phyloP scores from a whole-genome alignment of 2,888 invertebrate species.

The Xanthia togata region DNA sequence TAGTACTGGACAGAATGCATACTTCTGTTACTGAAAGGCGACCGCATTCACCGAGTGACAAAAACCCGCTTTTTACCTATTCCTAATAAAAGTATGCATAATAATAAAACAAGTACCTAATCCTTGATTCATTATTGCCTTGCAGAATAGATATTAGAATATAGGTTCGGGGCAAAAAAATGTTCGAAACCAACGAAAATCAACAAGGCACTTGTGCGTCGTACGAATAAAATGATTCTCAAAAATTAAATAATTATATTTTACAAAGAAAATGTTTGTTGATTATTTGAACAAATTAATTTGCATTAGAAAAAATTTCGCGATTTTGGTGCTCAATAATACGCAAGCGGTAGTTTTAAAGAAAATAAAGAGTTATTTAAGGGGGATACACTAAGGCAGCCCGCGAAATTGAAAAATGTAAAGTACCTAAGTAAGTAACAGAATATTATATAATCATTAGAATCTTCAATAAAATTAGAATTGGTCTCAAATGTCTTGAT shows the following conservation, averaged over 20 bases:
- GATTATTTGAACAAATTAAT: constrained; percentile 19
- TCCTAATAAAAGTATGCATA: constrained; percentile 11
- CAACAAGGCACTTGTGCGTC: neutral
- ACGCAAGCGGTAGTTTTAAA: constrained; percentile 28
- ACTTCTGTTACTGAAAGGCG: neutral
- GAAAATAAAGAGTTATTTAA: constrained; percentile 11
- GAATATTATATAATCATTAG: no score
- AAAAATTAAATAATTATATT: neutral
- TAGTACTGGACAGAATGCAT: neutral
- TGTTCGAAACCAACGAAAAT: constrained; percentile 1
- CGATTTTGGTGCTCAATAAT: constrained; percentile 59
- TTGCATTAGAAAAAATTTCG: neutral
- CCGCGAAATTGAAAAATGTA: no score
- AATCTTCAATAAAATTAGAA: no score
- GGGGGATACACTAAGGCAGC: no score
- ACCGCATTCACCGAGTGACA: neutral
- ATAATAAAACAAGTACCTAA: constrained; percentile 20
- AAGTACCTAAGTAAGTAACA: no score
- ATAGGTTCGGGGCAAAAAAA: constrained; percentile 2
- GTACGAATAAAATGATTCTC: neutral
- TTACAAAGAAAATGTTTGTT: neutral
- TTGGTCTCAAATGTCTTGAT: no score
- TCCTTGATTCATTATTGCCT: neutral
- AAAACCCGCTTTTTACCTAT: neutral
- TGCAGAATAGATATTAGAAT: neutral